These are phyloP conservation scores for Porites lobata DNA, from an alignment of 92 coral and sea anemone species.

Conservation along the genomic window DNA sequence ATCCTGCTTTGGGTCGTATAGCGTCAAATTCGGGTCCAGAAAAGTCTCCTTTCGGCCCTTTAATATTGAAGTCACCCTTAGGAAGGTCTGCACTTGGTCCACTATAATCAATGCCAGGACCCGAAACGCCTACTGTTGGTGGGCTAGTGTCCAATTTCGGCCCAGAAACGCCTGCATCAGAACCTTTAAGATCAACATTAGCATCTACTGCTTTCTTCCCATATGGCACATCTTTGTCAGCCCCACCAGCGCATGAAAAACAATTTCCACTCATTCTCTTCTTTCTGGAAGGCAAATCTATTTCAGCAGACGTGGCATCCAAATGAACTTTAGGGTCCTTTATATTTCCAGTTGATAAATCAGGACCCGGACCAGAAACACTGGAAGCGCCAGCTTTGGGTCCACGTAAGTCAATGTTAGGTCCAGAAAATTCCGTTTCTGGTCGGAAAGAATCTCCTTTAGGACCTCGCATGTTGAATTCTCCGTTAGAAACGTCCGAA, in stretches of 20 bases:
- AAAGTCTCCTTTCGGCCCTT: background rate
- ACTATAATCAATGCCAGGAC: background rate
- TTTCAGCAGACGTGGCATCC: constrained; percentile 2
- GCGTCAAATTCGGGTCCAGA: constrained; percentile 11
- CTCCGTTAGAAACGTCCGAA: background rate
- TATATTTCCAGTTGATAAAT: background rate
- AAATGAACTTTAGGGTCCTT: constrained; percentile 8
- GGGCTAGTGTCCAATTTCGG: background rate
- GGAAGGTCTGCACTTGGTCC: background rate
- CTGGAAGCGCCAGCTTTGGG: background rate
- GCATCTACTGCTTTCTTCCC: constrained; percentile 4
- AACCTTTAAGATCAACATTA: background rate
- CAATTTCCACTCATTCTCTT: constrained; percentile 14
- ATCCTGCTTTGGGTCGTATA: background rate
- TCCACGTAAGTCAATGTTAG: constrained; percentile 26
- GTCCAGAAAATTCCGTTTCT: background rate
- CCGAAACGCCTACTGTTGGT: too few species aligned
- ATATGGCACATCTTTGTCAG: constrained; percentile 40
- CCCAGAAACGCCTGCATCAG: constrained; percentile 1
- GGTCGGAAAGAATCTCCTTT: background rate
- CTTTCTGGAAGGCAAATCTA: constrained; percentile 6
- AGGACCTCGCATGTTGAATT: background rate
- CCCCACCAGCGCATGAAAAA: constrained; percentile 24
- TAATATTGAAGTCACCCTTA: too few species aligned
- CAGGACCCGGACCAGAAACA: constrained; percentile 38